Conservation (phyloP, 1,140 invertebrate genomes). For the Leptinotarsa texana region DNA sequence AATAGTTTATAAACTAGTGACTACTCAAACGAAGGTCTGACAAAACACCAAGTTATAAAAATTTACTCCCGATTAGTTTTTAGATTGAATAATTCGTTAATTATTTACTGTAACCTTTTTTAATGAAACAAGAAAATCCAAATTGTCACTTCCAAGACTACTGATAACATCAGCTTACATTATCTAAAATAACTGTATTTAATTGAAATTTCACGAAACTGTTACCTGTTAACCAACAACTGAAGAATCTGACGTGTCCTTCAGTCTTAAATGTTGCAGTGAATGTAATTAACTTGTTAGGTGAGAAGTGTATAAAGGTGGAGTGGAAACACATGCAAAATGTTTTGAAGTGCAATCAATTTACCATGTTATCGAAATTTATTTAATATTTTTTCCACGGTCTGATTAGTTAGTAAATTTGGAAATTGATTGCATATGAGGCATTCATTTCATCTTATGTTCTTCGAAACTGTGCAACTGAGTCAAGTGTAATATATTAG, state of each 20-base stretch:
- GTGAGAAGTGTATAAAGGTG: not conserved
- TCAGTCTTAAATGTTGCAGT: slow-evolving; percentile 12
- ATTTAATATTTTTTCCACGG: too few relatives aligned
- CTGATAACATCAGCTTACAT: not conserved
- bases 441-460: too few relatives aligned
- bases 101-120: too few relatives aligned
- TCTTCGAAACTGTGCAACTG: slow-evolving; percentile 22
- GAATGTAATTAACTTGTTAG: slow-evolving; percentile 17
- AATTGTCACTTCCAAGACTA: too few relatives aligned
- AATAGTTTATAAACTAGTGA: too few relatives aligned
- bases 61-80: too few relatives aligned
- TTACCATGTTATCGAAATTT: not conserved
- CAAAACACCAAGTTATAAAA: too few relatives aligned
- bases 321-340: not conserved
- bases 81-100: too few relatives aligned
- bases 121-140: too few relatives aligned
- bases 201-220: slow-evolving; percentile 8
- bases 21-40: too few relatives aligned
- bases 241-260: not conserved
- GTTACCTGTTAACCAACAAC: slow-evolving; percentile 19
- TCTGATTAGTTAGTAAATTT: too few relatives aligned
- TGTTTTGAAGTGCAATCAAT: not conserved
- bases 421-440: too few relatives aligned
- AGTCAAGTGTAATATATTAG: slow-evolving; percentile 51
- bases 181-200: slow-evolving; percentile 17